Evolutionary conservation across 2,888 invertebrate genomes (phyloP).

Genomic region (Notodonta ziczac): DNA sequence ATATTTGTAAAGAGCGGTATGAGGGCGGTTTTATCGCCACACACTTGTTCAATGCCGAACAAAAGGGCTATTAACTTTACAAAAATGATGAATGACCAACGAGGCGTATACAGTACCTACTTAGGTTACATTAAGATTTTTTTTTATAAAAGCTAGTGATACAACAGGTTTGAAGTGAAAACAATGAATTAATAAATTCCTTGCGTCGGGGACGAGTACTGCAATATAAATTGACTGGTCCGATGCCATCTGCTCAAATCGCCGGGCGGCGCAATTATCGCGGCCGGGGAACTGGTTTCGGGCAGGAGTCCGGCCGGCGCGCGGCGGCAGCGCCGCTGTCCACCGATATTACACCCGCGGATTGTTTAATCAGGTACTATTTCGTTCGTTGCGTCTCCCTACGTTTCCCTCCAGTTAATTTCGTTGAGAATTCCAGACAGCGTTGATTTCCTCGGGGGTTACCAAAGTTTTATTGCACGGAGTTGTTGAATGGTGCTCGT

Average conservation of each 20-base stretch:
- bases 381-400: constrained; percentile 12
- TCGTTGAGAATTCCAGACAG: constrained; percentile 33
- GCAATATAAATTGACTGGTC: constrained; percentile 32
- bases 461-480: constrained; percentile 38
- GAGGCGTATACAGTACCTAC: neutral
- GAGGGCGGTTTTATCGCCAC: neutral
- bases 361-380: constrained; percentile 22
- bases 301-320: constrained; percentile 30
- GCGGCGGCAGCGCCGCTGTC: constrained; percentile 17
- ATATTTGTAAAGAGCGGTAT: too few relatives aligned
- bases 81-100: neutral
- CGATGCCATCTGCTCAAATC: constrained; percentile 48
- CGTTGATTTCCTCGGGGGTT: constrained; percentile 46
- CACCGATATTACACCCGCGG: constrained; percentile 12
- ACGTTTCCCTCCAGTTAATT: constrained; percentile 36
- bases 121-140: neutral
- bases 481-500: constrained; percentile 22
- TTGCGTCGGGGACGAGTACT: constrained; percentile 15
- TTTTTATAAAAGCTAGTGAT: neutral
- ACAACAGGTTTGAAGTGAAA: constrained; percentile 1
- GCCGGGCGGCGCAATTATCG: constrained; percentile 39
- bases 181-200: constrained; percentile 19
- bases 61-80: neutral
- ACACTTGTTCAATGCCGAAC: neutral
- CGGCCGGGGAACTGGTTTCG: constrained; percentile 42